A percentile compares a stretch with the other conserved stretches of the same genome.
Evolutionary conservation across 2,113 vertebrate species (phyloP).

Genomic region (Passer montanus): DNA sequence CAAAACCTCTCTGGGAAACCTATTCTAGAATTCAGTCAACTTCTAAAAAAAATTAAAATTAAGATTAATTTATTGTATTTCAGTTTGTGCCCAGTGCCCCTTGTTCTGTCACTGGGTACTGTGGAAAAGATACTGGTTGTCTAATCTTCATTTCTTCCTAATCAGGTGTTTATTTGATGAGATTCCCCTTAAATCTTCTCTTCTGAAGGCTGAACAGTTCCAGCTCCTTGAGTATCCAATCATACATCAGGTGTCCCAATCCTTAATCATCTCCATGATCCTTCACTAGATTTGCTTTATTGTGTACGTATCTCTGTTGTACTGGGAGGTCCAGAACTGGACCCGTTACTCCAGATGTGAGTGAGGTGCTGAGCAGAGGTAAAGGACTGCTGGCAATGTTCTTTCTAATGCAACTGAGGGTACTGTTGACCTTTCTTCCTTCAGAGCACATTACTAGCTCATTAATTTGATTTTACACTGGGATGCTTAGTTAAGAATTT

Average conservation of each 20-base stretch:
- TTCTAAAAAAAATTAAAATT: neutral
- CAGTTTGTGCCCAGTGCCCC: neutral
- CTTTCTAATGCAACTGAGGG: neutral
- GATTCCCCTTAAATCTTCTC: neutral
- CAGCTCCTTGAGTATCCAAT: neutral
- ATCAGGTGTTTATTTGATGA: neutral
- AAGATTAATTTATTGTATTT: neutral
- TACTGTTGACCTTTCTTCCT: neutral
- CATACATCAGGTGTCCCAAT: neutral
- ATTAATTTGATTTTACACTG: neutral
- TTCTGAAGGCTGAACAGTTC: neutral
- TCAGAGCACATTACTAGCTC: neutral
- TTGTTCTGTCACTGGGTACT: neutral
- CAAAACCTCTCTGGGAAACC: neutral
- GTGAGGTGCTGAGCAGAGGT: neutral
- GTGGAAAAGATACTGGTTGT: neutral
- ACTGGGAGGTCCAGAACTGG: neutral
- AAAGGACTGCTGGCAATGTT: neutral
- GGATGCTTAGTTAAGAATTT: neutral
- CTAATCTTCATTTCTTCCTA: neutral
- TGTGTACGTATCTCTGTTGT: accelerated
- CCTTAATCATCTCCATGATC: neutral
- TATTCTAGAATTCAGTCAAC: neutral
- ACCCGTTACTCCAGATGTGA: neutral
- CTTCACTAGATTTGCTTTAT: neutral